Base-by-base conservation (phyloP, 2,888 invertebrate genomes). In the Diplolepis rosae region DNA sequence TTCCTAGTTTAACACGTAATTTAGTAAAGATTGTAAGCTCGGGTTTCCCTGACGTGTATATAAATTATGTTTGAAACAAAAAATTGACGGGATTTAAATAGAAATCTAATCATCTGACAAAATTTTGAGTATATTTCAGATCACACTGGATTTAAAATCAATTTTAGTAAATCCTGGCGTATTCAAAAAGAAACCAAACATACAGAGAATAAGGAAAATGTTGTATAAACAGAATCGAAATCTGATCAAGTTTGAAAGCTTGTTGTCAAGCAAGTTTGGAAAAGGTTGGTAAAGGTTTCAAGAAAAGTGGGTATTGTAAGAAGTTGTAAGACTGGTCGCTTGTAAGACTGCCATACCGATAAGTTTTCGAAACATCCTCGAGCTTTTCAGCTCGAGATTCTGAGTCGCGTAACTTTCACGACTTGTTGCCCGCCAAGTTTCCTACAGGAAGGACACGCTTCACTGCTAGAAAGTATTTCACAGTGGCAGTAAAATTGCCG, bases 351-450 rank as follows among this genome's bases (percentile, higher is more conserved):
- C 24, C n/a, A 24, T n/a, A n/a, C 39, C 74, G 72, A 73, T 70
- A 78, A 79, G 78, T 78, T 78, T 79, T 78, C 75, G 74, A 77
- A 80, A 79, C 77, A 79, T 73, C 77, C 79, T 69, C 72, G 69
- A 76, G 78, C 75, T 42, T 66, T 66, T 50, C 67, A 74, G 70
- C 70, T 69, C 65, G 61, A 69, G 70, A 71, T 65, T 56, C 28
- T 67, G 56, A 69, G 70, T 50, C 27, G 68, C 51, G 42, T 30
- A 72, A 80, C 78, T 78, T 74, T 35, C 65, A 52, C 71, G 71
- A 80, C 78, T 78, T 80, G 76, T 79, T 80, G 78, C 75, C 78
- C 72, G 45, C 51, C 71, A 39, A 77, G 69, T 71, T 77, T 65
- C 27, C 39, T 35, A 50, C 45, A 70, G 70, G 42, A 70, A 72